phyloP scores from a whole-genome alignment of 2,888 invertebrate genomes.

The Cerastis leucographa region DNA sequence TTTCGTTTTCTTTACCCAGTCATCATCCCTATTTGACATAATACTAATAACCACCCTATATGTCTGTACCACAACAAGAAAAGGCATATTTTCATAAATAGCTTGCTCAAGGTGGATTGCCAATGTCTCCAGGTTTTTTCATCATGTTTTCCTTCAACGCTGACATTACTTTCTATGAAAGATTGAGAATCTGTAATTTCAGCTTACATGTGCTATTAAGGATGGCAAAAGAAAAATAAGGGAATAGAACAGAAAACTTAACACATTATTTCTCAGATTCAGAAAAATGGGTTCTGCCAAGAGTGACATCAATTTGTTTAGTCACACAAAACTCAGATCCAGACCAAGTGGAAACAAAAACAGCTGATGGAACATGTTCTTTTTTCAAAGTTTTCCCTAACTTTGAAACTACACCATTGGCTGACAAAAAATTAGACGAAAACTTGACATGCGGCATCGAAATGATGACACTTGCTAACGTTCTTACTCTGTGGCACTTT shows the following conservation, averaged over 20 bases:
- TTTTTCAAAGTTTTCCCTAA: not conserved
- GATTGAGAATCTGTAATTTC: not conserved
- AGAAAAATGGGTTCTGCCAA: not conserved
- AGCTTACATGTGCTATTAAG: not conserved
- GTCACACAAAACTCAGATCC: not conserved
- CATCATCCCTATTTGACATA: no score
- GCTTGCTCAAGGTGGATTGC: not conserved
- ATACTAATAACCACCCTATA: not conserved
- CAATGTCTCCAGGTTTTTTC: not conserved
- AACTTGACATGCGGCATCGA: not conserved
- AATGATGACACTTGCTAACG: not conserved
- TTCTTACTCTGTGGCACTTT: constrained; percentile 21
- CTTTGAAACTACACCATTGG: constrained; percentile 15
- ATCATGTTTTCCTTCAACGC: not conserved
- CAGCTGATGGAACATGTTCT: constrained; percentile 15
- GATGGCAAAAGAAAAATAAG: not conserved
- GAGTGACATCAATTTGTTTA: not conserved
- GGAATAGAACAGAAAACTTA: not conserved
- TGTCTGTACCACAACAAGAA: not conserved
- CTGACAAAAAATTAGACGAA: not conserved
- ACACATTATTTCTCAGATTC: not conserved
- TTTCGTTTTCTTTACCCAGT: no score
- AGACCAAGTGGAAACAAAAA: constrained; percentile 7
- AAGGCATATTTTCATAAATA: not conserved
- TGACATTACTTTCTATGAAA: not conserved